Evolutionary conservation across 2,113 vertebrate species (phyloP).

Genomic region (Cervus canadensis): DNA sequence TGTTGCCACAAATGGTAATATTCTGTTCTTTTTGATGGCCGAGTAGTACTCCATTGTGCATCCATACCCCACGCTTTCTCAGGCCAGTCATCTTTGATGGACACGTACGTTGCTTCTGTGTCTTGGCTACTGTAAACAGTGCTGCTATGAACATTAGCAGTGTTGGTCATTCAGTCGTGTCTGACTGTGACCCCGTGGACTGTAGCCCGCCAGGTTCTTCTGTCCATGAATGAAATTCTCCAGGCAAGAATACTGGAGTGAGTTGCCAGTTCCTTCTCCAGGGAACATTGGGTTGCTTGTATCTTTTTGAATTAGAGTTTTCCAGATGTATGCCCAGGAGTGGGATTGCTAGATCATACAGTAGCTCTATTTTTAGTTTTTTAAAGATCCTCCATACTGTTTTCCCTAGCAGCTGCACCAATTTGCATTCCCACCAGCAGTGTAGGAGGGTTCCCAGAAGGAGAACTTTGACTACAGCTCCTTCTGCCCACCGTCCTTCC

Average conservation of each 20-base stretch:
- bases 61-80: neutral
- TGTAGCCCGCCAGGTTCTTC: neutral
- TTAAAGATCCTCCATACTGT: neutral
- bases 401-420: neutral
- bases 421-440: too few species aligned
- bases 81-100: neutral
- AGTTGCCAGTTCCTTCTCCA: neutral
- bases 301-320: neutral
- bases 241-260: neutral
- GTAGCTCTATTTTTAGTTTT: neutral
- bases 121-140: neutral
- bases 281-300: neutral
- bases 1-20: neutral
- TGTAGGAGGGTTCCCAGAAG: too few species aligned
- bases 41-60: neutral
- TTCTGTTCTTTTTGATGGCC: neutral
- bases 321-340: neutral
- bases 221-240: neutral
- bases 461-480: neutral
- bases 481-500: neutral
- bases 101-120: neutral
- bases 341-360: neutral
- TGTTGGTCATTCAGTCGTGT: fast-evolving
- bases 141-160: neutral
- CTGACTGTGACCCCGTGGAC: neutral